These are phyloP conservation scores for Pyrrhia umbra DNA, from an alignment of 2,888 invertebrate species.

Conservation along the genomic window DNA sequence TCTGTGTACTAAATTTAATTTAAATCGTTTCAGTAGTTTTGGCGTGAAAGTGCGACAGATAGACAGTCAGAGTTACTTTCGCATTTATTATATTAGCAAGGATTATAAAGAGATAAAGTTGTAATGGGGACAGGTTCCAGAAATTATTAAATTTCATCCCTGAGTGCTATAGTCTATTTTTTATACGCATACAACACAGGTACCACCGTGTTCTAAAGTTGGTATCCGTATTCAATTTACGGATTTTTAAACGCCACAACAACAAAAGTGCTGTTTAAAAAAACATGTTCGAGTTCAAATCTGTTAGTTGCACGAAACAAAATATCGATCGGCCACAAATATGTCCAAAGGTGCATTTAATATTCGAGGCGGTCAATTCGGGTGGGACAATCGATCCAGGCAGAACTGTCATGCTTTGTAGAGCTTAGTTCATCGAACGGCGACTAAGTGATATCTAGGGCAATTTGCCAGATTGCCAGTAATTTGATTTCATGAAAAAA, in stretches of 20 bases:
- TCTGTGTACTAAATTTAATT: too few species aligned
- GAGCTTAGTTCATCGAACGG: constrained; percentile 41
- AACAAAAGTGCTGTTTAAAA: constrained; percentile 25
- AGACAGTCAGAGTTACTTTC: too few species aligned
- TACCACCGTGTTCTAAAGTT: not conserved
- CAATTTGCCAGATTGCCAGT: constrained; percentile 9
- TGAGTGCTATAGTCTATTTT: too few species aligned
- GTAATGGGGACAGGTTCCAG: too few species aligned
- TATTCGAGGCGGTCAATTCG: constrained; percentile 67
- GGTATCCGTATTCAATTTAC: constrained; percentile 18
- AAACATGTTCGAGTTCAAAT: constrained; percentile 39
- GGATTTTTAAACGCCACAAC: not conserved
- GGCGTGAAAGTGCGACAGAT: too few species aligned
- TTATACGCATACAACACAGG: too few species aligned
- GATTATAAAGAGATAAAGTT: too few species aligned
- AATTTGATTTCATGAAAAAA: constrained; percentile 14
- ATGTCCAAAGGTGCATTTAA: constrained; percentile 69
- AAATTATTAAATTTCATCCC: too few species aligned
- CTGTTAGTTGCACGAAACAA: constrained; percentile 55
- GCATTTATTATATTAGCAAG: too few species aligned
- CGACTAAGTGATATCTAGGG: constrained; percentile 14
- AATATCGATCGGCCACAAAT: constrained; percentile 67
- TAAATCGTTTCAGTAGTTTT: too few species aligned
- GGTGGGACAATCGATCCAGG: constrained; percentile 63
- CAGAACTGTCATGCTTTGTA: constrained; percentile 40